phyloP scores from a whole-genome alignment of 2,113 vertebrate genomes.

The Eurypyga helias region DNA sequence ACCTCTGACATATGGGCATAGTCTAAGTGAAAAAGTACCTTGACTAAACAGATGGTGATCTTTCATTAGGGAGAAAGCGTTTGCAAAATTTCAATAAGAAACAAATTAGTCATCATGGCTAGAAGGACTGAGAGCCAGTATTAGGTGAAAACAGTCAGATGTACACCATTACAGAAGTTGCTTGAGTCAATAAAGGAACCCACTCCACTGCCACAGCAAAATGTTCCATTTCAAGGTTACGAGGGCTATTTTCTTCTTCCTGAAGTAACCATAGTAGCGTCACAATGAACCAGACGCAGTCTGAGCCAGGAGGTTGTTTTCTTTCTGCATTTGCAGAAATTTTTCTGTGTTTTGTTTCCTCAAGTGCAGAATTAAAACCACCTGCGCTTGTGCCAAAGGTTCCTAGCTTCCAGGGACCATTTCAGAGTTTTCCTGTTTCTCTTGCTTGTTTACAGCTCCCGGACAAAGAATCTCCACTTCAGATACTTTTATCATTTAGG shows the following conservation, averaged over 20 bases:
- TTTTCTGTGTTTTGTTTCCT: background rate
- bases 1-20: background rate
- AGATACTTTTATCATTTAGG: background rate
- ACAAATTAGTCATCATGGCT: conserved; percentile 32
- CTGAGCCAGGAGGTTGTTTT: background rate
- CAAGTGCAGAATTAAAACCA: background rate
- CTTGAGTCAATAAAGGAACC: background rate
- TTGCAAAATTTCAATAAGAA: conserved; percentile 26
- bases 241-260: conserved; percentile 26
- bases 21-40: conserved; percentile 25
- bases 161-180: background rate
- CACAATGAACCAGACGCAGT: background rate
- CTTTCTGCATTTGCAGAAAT: background rate
- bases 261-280: conserved; percentile 67
- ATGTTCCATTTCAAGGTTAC: conserved; percentile 42
- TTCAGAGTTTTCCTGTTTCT: background rate
- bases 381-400: background rate
- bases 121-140: background rate
- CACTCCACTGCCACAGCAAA: background rate
- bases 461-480: background rate
- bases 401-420: background rate
- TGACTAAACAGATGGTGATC: conserved; percentile 69
- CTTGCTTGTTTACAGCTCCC: background rate
- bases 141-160: background rate
- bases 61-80: conserved; percentile 54